Percentiles rank a stretch among this genome's conserved stretches.
phyloP scores from a whole-genome alignment of 1,140 invertebrate species.

The Drosophila rhopaloa region DNA sequence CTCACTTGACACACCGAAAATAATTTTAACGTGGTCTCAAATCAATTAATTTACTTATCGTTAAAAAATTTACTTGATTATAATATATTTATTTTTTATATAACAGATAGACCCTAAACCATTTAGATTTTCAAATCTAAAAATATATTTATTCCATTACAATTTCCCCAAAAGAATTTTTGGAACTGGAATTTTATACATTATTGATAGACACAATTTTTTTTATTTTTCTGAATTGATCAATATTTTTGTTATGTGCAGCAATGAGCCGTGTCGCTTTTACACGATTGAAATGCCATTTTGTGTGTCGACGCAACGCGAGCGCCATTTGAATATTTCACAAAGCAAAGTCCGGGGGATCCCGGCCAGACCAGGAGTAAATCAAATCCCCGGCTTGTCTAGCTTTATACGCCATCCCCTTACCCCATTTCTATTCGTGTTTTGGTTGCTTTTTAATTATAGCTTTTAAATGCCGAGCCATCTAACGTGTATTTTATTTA shows the following conservation, averaged over 20 bases:
- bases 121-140: no score
- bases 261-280: constrained; percentile 44
- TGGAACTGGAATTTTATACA: no score
- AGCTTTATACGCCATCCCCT: constrained; percentile 38
- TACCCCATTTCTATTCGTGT: constrained; percentile 10
- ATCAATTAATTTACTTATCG: background rate
- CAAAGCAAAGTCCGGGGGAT: constrained; percentile 49
- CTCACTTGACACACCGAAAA: constrained; percentile 14
- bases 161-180: no score
- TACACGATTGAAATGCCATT: constrained; percentile 76
- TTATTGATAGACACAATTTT: background rate
- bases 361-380: constrained; percentile 39
- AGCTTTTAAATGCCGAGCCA: constrained; percentile 76
- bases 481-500: constrained; percentile 83
- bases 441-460: constrained; percentile 83
- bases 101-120: no score
- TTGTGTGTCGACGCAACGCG: constrained; percentile 68
- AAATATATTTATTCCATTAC: no score
- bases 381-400: constrained; percentile 57
- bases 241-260: background rate
- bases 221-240: background rate
- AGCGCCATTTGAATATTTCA: constrained; percentile 76
- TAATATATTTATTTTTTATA: no score
- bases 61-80: no score
- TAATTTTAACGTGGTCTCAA: background rate